Percentiles rank a stretch among this genome's conserved stretches.
Evolutionary conservation across 2,888 invertebrate genomes (phyloP).

Genomic region (Pristionchus mayeri): DNA sequence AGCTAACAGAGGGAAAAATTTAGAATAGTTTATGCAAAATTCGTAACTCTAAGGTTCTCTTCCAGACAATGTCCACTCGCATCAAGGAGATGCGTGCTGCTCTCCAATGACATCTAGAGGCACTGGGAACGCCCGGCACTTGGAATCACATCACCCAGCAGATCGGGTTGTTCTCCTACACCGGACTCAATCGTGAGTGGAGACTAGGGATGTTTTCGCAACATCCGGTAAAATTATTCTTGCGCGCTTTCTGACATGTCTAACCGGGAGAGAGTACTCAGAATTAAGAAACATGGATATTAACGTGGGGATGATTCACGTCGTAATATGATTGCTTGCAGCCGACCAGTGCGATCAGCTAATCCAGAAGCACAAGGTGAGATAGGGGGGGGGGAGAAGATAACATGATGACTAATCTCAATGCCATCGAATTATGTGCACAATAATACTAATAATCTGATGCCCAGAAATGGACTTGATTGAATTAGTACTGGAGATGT

Average conservation of each 20-base stretch:
- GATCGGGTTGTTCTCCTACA: conserved; percentile 99
- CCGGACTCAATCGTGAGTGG: conserved; percentile 85
- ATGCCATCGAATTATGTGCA: too few species aligned
- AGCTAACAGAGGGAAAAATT: too few species aligned
- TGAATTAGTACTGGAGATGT: conserved; percentile 66
- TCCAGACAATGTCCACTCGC: conserved; percentile 89
- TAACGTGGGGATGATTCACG: neutral
- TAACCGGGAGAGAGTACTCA: too few species aligned
- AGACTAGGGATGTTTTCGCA: neutral
- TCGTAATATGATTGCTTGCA: conserved; percentile 50
- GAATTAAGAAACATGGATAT: neutral
- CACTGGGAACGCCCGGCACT: conserved; percentile 85
- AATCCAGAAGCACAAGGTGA: conserved; percentile 68
- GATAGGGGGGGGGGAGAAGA: neutral
- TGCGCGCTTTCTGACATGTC: too few species aligned
- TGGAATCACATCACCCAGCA: conserved; percentile 95
- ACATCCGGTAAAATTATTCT: neutral
- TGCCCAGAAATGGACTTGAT: too few species aligned
- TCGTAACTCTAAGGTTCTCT: too few species aligned
- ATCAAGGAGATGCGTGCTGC: conserved; percentile 90
- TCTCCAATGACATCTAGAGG: conserved; percentile 84
- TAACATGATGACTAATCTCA: neutral
- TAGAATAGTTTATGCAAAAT: too few species aligned
- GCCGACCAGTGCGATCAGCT: conserved; percentile 71
- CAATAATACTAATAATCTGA: too few species aligned